Conservation (phyloP, 2,113 vertebrate species). For the Rhabdomys dilectus region DNA sequence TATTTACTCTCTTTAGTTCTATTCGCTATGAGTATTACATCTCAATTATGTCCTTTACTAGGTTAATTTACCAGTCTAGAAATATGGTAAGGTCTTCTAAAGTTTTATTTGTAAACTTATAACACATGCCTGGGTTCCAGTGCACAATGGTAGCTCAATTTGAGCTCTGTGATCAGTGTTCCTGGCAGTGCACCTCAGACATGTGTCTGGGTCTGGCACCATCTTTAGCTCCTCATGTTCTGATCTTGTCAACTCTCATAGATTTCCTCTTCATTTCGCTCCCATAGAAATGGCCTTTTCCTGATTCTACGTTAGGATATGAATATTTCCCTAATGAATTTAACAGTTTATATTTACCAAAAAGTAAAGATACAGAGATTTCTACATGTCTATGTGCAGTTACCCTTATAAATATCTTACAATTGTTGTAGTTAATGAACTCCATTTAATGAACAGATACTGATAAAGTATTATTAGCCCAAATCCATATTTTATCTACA, state of each 20-base stretch:
- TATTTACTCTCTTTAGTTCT: background rate
- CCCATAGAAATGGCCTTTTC: background rate
- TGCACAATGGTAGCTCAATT: background rate
- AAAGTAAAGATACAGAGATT: background rate
- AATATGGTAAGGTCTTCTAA: background rate
- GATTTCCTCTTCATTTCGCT: background rate
- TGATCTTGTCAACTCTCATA: background rate
- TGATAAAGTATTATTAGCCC: background rate
- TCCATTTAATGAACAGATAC: background rate
- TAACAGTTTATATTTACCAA: slow-evolving; percentile 18
- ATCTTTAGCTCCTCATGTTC: background rate
- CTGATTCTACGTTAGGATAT: background rate
- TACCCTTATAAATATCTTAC: background rate
- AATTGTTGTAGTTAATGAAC: background rate
- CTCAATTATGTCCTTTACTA: background rate
- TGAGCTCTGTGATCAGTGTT: background rate
- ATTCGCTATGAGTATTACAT: background rate
- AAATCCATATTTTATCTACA: background rate
- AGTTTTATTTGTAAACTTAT: background rate
- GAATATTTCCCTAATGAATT: background rate
- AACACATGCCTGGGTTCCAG: background rate
- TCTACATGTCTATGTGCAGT: background rate
- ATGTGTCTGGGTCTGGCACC: background rate
- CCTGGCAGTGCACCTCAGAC: background rate
- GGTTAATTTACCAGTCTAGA: background rate